Evolutionary conservation across 2,797 vertebrate genomes (phyloP).

Genomic region (Acanthurus lineatus): DNA sequence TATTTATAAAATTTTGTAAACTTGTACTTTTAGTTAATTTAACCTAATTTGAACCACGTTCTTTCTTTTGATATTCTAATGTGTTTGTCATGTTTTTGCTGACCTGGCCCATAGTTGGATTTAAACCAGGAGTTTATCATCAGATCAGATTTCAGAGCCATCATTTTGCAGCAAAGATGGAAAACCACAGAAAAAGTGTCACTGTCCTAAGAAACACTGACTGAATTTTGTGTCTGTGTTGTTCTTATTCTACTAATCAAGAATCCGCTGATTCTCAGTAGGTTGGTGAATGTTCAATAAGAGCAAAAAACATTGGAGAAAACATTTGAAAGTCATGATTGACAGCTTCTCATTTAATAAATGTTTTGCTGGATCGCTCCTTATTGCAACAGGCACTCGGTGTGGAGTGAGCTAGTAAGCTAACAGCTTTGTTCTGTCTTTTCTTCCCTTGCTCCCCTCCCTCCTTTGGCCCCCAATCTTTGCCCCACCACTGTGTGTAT

Average conservation of each 20-base stretch:
- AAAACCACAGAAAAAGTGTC: constrained; percentile 25
- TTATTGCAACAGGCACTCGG: constrained; percentile 64
- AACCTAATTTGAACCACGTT: background rate
- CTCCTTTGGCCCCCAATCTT: constrained; percentile 77
- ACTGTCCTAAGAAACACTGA: constrained; percentile 19
- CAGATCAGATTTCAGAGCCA: background rate
- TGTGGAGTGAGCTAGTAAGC: constrained; percentile 89
- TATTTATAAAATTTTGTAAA: background rate
- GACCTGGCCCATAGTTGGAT: background rate
- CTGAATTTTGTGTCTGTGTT: constrained; percentile 16
- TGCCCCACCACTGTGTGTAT: constrained; percentile 66
- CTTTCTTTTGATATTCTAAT: background rate
- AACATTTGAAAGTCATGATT: constrained; percentile 18
- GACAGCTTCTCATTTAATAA: constrained; percentile 19
- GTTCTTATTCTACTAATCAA: constrained; percentile 55
- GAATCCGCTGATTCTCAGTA: constrained; percentile 43
- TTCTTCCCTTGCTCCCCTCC: constrained; percentile 60
- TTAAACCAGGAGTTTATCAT: background rate
- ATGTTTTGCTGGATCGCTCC: constrained; percentile 58
- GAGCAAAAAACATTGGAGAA: constrained; percentile 47
- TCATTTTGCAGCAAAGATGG: background rate
- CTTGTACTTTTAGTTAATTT: background rate
- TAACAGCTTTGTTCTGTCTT: constrained; percentile 89
- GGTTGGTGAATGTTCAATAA: constrained; percentile 56
- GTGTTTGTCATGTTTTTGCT: background rate